A percentile compares a stretch with the other conserved stretches of the same genome.
Evolutionary conservation across 2,888 invertebrate genomes (phyloP).

Genomic region (Salticus scenicus): DNA sequence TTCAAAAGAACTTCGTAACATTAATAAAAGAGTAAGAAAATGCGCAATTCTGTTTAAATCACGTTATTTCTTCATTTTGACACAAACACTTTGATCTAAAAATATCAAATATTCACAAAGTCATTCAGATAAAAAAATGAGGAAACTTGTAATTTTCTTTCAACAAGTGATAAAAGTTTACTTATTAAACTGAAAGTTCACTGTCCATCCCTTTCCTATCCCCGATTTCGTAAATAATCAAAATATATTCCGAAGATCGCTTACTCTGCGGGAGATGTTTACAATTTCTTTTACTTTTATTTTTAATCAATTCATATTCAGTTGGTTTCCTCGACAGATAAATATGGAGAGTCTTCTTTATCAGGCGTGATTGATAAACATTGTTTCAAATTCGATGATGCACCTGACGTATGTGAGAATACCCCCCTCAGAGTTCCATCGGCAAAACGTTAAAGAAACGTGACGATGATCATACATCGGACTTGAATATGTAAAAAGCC

Average conservation of each 20-base stretch:
- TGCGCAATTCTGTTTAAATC: too few relatives aligned
- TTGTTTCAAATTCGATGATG: constrained; percentile 3
- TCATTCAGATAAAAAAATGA: too few relatives aligned
- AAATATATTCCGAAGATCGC: constrained; percentile 13
- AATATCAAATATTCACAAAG: too few relatives aligned
- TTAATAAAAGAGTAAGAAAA: too few relatives aligned
- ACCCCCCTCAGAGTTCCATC: background rate
- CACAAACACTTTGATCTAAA: too few relatives aligned
- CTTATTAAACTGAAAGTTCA: too few relatives aligned
- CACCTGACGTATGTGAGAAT: background rate
- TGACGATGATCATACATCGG: too few relatives aligned
- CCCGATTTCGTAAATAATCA: background rate
- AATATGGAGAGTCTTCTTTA: background rate
- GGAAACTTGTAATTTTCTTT: too few relatives aligned
- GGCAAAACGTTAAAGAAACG: background rate
- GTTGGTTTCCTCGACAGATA: constrained; percentile 8
- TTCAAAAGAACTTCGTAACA: too few relatives aligned
- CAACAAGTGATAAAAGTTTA: too few relatives aligned
- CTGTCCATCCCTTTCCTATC: background rate
- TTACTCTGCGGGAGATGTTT: constrained; percentile 11
- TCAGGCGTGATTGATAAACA: constrained; percentile 1
- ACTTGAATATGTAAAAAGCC: too few relatives aligned
- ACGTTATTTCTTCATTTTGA: too few relatives aligned
- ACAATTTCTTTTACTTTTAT: background rate
- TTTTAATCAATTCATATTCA: background rate